Percentiles rank a stretch among this genome's conserved stretches.
phyloP scores from a whole-genome alignment of 2,888 invertebrate genomes.

The Macrosiphum euphorbiae region DNA sequence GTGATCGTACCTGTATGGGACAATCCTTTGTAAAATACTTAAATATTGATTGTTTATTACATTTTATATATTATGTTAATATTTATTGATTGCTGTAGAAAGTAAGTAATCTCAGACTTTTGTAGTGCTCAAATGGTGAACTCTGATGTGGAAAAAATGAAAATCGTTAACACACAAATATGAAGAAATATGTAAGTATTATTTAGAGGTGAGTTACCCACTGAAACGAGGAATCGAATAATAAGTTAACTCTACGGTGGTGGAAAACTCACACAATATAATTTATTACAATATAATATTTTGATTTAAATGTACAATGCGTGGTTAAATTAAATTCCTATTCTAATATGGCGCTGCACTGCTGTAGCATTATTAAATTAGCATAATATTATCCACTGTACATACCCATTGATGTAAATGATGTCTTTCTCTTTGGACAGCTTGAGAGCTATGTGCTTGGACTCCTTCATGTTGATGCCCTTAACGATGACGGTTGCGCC shows the following conservation, averaged over 20 bases:
- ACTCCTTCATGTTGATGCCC: conserved; percentile 87
- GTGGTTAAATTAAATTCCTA: not conserved
- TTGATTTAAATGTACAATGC: not conserved
- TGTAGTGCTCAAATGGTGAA: not conserved
- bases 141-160: not conserved
- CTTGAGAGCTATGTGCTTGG: conserved; percentile 83
- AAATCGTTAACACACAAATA: not conserved
- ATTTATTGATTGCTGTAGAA: not conserved
- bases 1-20: conserved; percentile 84
- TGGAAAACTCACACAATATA: not conserved
- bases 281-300: not conserved
- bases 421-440: conserved; percentile 80
- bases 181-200: not conserved
- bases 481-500: conserved; percentile 88
- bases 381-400: conserved; percentile 42
- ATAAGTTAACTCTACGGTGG: not conserved
- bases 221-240: not conserved
- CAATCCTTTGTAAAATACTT: not conserved
- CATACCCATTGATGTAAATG: conserved; percentile 90
- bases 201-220: not conserved
- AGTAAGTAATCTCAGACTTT: not conserved
- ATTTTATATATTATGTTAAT: not conserved
- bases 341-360: not conserved
- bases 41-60: not conserved
- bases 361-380: not conserved